Evolutionary conservation across 2,888 invertebrate genomes (phyloP), one percentile per base, ranked within the genome.

Genomic region (Tuta absoluta): DNA sequence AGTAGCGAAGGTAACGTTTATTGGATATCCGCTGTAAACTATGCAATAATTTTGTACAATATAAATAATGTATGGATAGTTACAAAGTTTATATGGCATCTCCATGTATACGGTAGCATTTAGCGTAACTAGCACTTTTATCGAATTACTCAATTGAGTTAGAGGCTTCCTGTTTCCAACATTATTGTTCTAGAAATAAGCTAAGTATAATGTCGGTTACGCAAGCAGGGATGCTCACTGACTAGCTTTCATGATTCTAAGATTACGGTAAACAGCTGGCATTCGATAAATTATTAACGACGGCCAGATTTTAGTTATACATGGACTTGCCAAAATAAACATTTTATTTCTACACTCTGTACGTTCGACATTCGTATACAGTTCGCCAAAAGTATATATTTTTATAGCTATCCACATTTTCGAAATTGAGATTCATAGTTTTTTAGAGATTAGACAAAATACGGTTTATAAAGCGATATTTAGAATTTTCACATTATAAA

Each of bases 341-440:
- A 79, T 80, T 81, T 80, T 83, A 81, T 82, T 81, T 81, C 69
- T 80, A 79, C 80, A 76, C 69, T 65, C 33, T 45, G 73, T 73
- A 72, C 76, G 81, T 82, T 85, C 76, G 71, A 81, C 80, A 82
- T 75, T 82, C 72, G 77, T 86, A 86, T 83, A 88, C 86, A 82
- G 83, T 84, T 85, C 85, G 87, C 85, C 84, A 87, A 90, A 88
- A 74, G 81, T 84, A 82, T 84, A 86, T 89, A 89, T 82, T 82
- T 84, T 82, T 83, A 77, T 81, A 82, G 82, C 84, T 86, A 84
- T 81, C 83, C 87, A 87, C 84, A 81, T 86, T 87, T 82, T 86
- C 86, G 76, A 89, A 87, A 87, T 88, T 87, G 79, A 82, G 75
- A 84, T 82, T 82, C 78, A 80, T 85, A 82, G 82, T 79, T 77